Evolutionary conservation across 2,888 invertebrate genomes (phyloP), one percentile per base, ranked within the genome.

Genomic region (Actias luna): DNA sequence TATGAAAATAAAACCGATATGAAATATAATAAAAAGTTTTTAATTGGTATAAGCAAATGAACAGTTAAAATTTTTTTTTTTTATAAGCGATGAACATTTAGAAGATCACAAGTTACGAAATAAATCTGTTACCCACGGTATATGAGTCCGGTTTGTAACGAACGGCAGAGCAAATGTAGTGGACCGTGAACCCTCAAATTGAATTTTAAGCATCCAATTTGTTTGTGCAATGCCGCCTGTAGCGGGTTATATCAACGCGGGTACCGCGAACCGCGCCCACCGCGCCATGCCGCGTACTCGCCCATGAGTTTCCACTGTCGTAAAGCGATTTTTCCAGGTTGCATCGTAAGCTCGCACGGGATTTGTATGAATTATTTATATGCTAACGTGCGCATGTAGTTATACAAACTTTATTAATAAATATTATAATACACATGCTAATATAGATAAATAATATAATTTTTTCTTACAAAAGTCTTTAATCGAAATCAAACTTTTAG

Each of bases 171-270:
- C 85, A 86, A 88, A 90, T 89, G 87, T 89, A 89, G 85, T 85
- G 87, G 84, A 88, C 92, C 92, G 88, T 89, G 89, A 91, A 91
- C 92, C 90, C 91, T 90, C 84, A 90, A 91, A 92, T 92, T 92
- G 92, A 92, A 92, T 92, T 92, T 92, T 91, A 92, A 91, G 92
- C 89, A 88, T 92, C 89, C 92, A 92, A 92, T 92, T 91, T 91
- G 92, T 91, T 92, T 88, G 87, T 82, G 80, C 84, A 80, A 83
- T 79, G 80, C 84, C 79, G 84, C 75, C 77, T 70, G 74, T 70
- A 69, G 66, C 66, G 71, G 78, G 78, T 79, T 80, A 80, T 83
- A 82, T 81, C 77, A 80, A 79, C 79, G 77, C 69, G 74, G 73
- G 61, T 69, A 74, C 75, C 77, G 72, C 69, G 65, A 64, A 65